Evolutionary conservation across 2,797 vertebrate genomes (phyloP), one percentile per base, ranked within the genome.

Genomic region (Lutjanus argentimaculatus): DNA sequence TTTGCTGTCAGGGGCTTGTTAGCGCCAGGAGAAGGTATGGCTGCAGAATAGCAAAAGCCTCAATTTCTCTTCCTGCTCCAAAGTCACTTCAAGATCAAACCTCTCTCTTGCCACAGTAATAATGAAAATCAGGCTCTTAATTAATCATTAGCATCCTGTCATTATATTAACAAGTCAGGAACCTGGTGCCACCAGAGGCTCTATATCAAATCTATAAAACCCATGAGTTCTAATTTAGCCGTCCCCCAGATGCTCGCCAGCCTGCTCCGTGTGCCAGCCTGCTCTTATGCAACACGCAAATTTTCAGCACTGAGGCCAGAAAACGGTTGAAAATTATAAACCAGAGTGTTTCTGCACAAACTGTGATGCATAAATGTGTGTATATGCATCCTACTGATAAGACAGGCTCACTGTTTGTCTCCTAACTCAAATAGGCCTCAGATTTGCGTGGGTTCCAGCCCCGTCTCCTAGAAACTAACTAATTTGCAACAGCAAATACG

Each of bases 1-100:
- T 94, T 95, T 93, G 94, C 93, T 92, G 93, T 92, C 90, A 86
- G 85, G 55, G 13, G 45, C 84, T 90, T 90, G 91, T 89, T 92
- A 88, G 82, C 75, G 86, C 81, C 88, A 88, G 85, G 82, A 91
- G 84, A 91, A 91, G 87, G 81, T 85, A 79, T 53, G 59, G 71
- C 84, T 68, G 62, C 67, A 77, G 90, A 94, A 92, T 86, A 88
- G 79, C 90, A 88, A 91, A 85, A 84, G 66, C 81, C 80, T 80
- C 8, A 2, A 73, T 85, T 90, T 88, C 62, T 85, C 67, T 82
- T 67, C 80, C 84, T 87, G 81, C 77, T 87, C 85, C 93, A 95
- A 96, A 93, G 96, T 95, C 95, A 95, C 87, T 88, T 92, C 85
- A 94, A 94, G 91, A 92, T 92, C 92, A 91, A 78, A 89, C 86